phyloP scores from a whole-genome alignment of 2,797 vertebrate species.

The Karalla daura region DNA sequence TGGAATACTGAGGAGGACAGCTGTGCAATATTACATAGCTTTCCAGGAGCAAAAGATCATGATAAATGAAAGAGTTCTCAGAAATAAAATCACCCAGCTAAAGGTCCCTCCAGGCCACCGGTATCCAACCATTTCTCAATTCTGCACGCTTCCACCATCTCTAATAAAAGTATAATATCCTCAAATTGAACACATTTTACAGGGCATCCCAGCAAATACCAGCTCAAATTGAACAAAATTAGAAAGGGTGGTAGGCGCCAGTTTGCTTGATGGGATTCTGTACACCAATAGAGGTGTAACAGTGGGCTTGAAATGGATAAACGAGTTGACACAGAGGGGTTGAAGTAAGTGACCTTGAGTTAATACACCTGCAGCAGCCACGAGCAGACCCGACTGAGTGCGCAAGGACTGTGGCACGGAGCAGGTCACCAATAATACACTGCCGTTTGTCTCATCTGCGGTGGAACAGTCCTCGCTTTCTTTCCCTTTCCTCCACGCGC shows the following conservation, averaged over 20 bases:
- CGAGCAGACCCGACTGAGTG: slow-evolving; percentile 24
- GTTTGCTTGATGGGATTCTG: slow-evolving; percentile 73
- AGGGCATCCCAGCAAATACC: slow-evolving; percentile 67
- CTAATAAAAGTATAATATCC: slow-evolving; percentile 72
- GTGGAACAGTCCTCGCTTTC: neutral
- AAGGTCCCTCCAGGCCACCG: slow-evolving; percentile 38
- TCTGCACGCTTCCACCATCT: slow-evolving; percentile 44
- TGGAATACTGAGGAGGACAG: neutral
- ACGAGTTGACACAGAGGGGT: slow-evolving; percentile 64
- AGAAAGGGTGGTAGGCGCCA: slow-evolving; percentile 54
- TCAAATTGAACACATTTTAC: slow-evolving; percentile 72
- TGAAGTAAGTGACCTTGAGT: slow-evolving; percentile 75
- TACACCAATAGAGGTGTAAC: slow-evolving; percentile 63
- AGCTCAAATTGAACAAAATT: slow-evolving; percentile 79
- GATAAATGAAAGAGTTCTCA: slow-evolving; percentile 50
- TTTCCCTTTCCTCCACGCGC: neutral
- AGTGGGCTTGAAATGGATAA: slow-evolving; percentile 74
- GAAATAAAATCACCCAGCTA: slow-evolving; percentile 54
- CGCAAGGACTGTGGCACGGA: slow-evolving; percentile 4
- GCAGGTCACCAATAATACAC: slow-evolving; percentile 15
- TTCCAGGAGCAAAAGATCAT: slow-evolving; percentile 28
- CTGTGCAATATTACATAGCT: slow-evolving; percentile 21
- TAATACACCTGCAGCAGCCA: slow-evolving; percentile 56
- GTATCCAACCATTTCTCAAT: slow-evolving; percentile 54
- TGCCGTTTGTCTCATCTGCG: neutral